Evolutionary conservation across 2,797 vertebrate genomes (phyloP).

Genomic region (Ptychobarbus kaznakovi): DNA sequence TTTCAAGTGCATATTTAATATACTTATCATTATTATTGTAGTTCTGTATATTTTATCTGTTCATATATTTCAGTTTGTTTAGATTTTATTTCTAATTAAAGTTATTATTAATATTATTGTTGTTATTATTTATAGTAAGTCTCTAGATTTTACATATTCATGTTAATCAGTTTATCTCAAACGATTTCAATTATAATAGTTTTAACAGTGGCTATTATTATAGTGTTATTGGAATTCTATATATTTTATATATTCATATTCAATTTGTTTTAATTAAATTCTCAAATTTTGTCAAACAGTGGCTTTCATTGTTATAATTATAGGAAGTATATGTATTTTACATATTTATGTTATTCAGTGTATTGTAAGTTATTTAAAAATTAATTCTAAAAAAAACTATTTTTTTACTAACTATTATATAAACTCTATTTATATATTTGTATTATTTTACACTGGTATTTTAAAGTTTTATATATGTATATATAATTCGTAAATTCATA

Average conservation of each 20-base stretch:
- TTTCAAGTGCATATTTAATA: conserved; percentile 4
- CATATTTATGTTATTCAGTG: neutral
- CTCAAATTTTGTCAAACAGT: neutral
- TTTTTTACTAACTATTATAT: neutral
- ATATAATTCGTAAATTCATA: neutral
- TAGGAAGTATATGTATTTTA: neutral
- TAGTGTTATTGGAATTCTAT: neutral
- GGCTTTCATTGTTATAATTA: conserved; percentile 4
- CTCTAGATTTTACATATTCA: neutral
- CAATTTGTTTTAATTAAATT: neutral
- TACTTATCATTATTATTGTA: neutral
- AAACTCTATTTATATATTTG: neutral
- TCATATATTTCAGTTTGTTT: neutral
- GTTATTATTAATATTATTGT: neutral
- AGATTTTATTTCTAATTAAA: neutral
- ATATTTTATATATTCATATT: neutral
- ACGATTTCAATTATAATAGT: neutral
- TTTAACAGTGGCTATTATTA: neutral
- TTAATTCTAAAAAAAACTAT: too few relatives aligned
- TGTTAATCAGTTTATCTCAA: neutral
- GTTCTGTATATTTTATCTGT: neutral
- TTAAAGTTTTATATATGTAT: neutral
- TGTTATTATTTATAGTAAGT: neutral
- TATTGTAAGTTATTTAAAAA: neutral
- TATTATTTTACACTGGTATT: neutral